Base-by-base conservation (phyloP, 2,888 invertebrate species). In the Tortrix viridana region DNA sequence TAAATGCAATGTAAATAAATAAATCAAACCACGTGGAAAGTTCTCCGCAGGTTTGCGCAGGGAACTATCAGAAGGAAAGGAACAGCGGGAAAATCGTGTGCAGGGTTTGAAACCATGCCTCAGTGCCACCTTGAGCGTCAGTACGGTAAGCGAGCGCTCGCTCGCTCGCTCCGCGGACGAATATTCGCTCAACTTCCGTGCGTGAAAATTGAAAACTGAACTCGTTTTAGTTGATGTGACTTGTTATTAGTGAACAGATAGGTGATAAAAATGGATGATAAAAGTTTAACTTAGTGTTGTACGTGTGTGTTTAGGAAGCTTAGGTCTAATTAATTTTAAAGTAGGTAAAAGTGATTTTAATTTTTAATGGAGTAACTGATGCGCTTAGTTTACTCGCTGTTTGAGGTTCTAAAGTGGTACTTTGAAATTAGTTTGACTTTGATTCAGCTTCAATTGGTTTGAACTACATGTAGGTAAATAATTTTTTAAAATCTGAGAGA, bases 41-140 rank as follows among this genome's bases (percentile, higher is more conserved):
- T 83, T 86, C 77, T 80, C 80, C 74, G 80, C 80, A 85, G 86
- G 84, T 85, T 88, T 86, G 86, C 85, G 86, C 86, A 84, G 77
- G 74, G 76, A 75, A 75, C 74, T 80, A 77, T n/a, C 67, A 73
- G 76, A 77, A 77, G 82, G 77, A 80, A 82, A 81, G 82, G 79
- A 83, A 79, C 77, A 77, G 75, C 76, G 79, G 80, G 80, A 84
- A 84, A 84, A 56, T 75, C 75, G 81, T 84, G 83, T 79, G 78
- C 71, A 75, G 78, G 78, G 71, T 74, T 73, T 76, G 70, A 71
- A 79, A 72, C 67, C 73, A 76, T 80, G 74, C 76, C 72, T 85
- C 85, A 90, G 90, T 90, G 76, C 79, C 75, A 84, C 81, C 78
- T 82, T 80, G 77, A 78, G 74, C 80, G 80, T 75, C 77, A 82